Evolutionary conservation across 2,797 vertebrate species (phyloP), one percentile per base, ranked within the genome.

Genomic region (Pteronotus mesoamericanus): DNA sequence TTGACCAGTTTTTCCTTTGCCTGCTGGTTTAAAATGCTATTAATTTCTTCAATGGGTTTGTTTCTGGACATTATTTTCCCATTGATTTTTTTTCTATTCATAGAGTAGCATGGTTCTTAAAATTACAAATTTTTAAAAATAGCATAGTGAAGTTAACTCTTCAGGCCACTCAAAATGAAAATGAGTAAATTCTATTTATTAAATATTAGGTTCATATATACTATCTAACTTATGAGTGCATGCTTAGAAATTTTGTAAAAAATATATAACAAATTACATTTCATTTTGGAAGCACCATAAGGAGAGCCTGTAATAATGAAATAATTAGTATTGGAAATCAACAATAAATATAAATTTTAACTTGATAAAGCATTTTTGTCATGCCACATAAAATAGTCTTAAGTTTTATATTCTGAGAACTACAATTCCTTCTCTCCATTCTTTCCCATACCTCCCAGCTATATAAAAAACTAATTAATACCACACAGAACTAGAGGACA

Each of bases 341-440:
- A 69, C 19, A 69, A 9, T 82, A 89, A 74, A 89, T 32, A 24
- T 74, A 64, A 91, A 87, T 44, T 37, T 85, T 51, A 94, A 51
- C 44, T 72, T 88, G 64, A 92, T 44, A 88, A 57, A 83, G 37
- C 34, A 68, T 55, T 77, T 74, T 89, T 57, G 10, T 89, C 68
- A 57, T 82, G 92, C 86, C 57, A 86, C 61, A 42, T 78, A 91
- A 95, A 85, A 75, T 74, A 37, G 9, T 61, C 77, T 78, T 91
- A 82, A n/a, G 64, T 94, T 77, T 84, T 32, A 39, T 84, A 78
- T 37, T 80, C 85, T 29, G 44, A 74, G 7, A 39, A 29, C 53
- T 55, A 57, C 18, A 7, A 24, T 75, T 15, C 29, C 37, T 53
- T 53, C 14, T 37, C 10, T 92, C 39, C 32, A 24, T 64, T 15